Percentiles rank a stretch among this genome's conserved stretches.
phyloP scores from a whole-genome alignment of 2,888 invertebrate genomes.

The Polydesmus complanatus region DNA sequence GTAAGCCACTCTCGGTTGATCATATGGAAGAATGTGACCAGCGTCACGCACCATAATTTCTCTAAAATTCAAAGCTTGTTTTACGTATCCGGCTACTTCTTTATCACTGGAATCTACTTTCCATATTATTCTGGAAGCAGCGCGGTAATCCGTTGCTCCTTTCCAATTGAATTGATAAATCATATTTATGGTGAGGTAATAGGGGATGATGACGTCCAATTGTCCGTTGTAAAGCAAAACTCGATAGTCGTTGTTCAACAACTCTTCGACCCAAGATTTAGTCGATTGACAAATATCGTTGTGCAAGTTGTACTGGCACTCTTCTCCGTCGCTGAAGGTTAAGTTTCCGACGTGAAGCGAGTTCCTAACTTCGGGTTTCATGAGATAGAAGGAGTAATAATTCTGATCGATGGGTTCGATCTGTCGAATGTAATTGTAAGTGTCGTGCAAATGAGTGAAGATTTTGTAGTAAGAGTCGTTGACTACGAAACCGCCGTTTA shows the following conservation, averaged over 20 bases:
- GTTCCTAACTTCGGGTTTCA: conserved; percentile 23
- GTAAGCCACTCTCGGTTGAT: conserved; percentile 62
- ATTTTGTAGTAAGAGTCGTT: conserved; percentile 4
- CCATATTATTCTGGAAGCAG: conserved; percentile 18
- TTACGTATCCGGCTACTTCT: conserved; percentile 56
- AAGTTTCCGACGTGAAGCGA: conserved; percentile 28
- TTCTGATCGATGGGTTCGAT: conserved; percentile 15
- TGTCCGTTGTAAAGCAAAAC: conserved; percentile 80
- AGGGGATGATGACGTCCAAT: conserved; percentile 25
- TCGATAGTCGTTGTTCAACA: conserved; percentile 41
- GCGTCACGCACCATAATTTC: conserved; percentile 62
- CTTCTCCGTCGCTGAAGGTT: conserved; percentile 17
- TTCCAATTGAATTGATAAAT: conserved; percentile 26
- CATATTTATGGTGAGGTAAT: conserved; percentile 8
- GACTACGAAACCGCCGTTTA: conserved; percentile 5
- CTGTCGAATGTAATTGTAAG: conserved; percentile 16
- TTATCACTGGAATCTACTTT: conserved; percentile 29
- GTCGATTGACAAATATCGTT: conserved; percentile 30
- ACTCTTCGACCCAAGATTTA: conserved; percentile 28
- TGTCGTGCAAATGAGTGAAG: conserved; percentile 7
- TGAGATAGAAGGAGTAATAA: conserved; percentile 25
- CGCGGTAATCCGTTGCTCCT: conserved; percentile 5
- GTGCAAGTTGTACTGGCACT: conserved; percentile 28
- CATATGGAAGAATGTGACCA: conserved; percentile 67
- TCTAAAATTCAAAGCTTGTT: conserved; percentile 52